phyloP scores from a whole-genome alignment of 2,113 vertebrate genomes.

The Solenodon paradoxus region DNA sequence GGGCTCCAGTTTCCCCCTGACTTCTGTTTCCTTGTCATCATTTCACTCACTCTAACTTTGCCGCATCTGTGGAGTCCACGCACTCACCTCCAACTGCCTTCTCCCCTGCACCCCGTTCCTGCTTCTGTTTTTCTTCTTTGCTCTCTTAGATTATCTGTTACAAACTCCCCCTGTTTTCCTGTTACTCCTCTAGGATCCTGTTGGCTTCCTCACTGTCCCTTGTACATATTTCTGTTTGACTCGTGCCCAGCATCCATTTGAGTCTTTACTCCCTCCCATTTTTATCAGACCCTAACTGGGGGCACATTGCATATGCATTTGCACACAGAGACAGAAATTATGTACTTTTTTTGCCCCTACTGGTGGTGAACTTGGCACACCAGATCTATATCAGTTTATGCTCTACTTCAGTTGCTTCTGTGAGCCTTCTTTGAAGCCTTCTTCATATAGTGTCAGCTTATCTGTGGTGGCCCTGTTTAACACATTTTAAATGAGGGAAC shows the following conservation, averaged over 20 bases:
- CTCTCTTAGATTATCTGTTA: not conserved
- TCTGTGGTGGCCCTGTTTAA: not conserved
- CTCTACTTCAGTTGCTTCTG: not conserved
- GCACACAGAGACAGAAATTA: not conserved
- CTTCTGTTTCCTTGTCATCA: not conserved
- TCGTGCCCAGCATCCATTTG: not conserved
- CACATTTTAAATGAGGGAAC: constrained; percentile 22
- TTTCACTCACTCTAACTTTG: not conserved
- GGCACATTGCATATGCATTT: not conserved
- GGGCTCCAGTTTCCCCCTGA: not conserved
- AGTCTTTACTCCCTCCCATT: not conserved
- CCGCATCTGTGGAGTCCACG: not conserved
- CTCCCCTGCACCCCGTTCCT: not conserved
- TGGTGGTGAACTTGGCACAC: not conserved
- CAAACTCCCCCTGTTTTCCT: not conserved
- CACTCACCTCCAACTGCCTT: constrained; percentile 18
- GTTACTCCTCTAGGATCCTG: not conserved
- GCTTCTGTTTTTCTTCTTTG: constrained; percentile 38
- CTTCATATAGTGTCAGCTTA: not conserved
- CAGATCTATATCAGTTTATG: not conserved
- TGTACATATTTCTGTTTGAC: not conserved
- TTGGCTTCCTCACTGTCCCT: not conserved
- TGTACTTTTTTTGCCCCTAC: too few relatives aligned
- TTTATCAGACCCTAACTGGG: not conserved
- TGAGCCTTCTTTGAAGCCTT: not conserved